Percentiles rank a stretch among this genome's conserved stretches.
Evolutionary conservation across 2,797 vertebrate species (phyloP).

Genomic region (Sarcoramphus papa): DNA sequence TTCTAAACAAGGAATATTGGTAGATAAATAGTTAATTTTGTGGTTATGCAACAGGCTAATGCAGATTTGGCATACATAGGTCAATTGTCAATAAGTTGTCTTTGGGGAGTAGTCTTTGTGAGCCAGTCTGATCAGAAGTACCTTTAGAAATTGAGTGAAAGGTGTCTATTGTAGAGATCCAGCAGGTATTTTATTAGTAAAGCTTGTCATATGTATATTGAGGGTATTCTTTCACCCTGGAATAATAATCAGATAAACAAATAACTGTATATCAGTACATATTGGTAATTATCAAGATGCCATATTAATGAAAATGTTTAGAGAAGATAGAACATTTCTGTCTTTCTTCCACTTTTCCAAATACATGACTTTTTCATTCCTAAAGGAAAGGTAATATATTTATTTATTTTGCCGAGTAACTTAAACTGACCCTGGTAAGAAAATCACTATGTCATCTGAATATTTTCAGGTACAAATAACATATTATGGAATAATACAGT

Average conservation of each 20-base stretch:
- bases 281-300: background rate
- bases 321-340: background rate
- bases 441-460: background rate
- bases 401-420: background rate
- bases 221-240: background rate
- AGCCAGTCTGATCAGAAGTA: background rate
- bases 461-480: background rate
- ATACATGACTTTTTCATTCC: background rate
- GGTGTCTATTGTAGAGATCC: background rate
- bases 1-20: background rate
- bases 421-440: background rate
- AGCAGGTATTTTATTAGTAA: background rate
- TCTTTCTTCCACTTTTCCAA: background rate
- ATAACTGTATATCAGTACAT: background rate
- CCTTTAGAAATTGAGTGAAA: background rate
- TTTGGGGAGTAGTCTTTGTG: background rate
- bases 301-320: background rate
- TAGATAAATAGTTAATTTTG: background rate
- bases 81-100: background rate
- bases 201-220: background rate
- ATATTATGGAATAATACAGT: background rate
- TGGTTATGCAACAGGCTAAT: background rate
- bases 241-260: background rate
- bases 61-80: background rate
- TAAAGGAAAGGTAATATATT: background rate